Base-by-base conservation (phyloP, 2,888 invertebrate genomes). In the Mythimna ferrago region DNA sequence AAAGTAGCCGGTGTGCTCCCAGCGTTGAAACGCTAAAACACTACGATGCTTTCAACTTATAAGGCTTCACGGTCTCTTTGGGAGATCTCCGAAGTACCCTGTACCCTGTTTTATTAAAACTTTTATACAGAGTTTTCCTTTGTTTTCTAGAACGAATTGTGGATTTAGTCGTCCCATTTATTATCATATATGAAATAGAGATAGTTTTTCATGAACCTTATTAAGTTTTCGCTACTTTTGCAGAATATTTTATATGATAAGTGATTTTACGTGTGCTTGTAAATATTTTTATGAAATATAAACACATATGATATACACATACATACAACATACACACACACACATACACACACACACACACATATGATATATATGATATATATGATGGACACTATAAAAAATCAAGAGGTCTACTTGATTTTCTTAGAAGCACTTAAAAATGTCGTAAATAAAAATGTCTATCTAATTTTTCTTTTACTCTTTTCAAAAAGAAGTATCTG, bases 61-160 rank as follows among this genome's bases (percentile, higher is more conserved):
- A 87, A 86, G 83, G 78, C 78, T 87, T 84, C 87, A 86, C 80
- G 80, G 86, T 82, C 88, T 84, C 89, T 44, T 11, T 70, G 89
- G 89, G 87, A 88, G 67, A 77, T 82, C 79, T 80, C 73, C 64
- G 21, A 79, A 80, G 78, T 82, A 78, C 76, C 54, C 67, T 68
- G 82, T 82, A 82, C 83, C 48, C 48, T 84, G 81, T 86, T 86
- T 88, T 89, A 88, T 86, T 89, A 86, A 88, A 89, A 89, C 85
- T 89, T 88, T 89, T 84, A 75, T 81, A 83, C 66, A 4, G 54
- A 60, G 32, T 71, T 80, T 73, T 69, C 62, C 32, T 79, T 71
- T 76, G 63, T 84, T 78, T 84, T 86, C 71, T 61, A 69, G 60
- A 80, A 79, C 54, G 60, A 75, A 79, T 74, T 74, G 68, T 65